phyloP scores from a whole-genome alignment of 2,113 vertebrate genomes.

The Dipodomys stephensi region DNA sequence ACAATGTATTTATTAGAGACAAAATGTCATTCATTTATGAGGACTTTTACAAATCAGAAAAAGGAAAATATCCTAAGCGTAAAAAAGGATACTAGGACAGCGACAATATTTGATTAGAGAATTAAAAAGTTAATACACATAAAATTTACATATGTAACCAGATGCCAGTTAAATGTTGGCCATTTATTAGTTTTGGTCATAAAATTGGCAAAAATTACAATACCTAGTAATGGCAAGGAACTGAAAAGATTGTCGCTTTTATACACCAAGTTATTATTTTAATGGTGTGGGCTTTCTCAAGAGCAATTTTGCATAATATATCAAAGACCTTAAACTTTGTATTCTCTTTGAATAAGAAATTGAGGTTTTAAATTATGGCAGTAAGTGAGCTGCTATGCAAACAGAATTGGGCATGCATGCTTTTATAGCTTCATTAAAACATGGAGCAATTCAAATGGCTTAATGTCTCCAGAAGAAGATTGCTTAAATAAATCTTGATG shows the following conservation, averaged over 20 bases:
- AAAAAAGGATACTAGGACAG: conserved; percentile 23
- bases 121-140: neutral
- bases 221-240: neutral
- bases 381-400: neutral
- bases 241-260: conserved; percentile 1
- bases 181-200: neutral
- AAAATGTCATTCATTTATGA: conserved; percentile 3
- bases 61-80: neutral
- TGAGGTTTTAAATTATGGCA: conserved; percentile 27
- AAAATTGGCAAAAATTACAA: conserved; percentile 32
- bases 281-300: neutral
- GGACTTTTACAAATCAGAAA: neutral
- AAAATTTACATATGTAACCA: neutral
- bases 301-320: neutral
- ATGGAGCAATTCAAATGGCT: neutral
- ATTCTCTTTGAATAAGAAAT: conserved; percentile 34
- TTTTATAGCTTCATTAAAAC: conserved; percentile 35
- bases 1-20: conserved; percentile 2
- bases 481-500: neutral
- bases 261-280: neutral
- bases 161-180: conserved; percentile 43
- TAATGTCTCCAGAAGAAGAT: neutral
- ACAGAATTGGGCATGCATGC: neutral
- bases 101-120: conserved; percentile 37
- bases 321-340: neutral